Conservation (phyloP, 2,888 invertebrate species). For the Zootermopsis nevadensis region DNA sequence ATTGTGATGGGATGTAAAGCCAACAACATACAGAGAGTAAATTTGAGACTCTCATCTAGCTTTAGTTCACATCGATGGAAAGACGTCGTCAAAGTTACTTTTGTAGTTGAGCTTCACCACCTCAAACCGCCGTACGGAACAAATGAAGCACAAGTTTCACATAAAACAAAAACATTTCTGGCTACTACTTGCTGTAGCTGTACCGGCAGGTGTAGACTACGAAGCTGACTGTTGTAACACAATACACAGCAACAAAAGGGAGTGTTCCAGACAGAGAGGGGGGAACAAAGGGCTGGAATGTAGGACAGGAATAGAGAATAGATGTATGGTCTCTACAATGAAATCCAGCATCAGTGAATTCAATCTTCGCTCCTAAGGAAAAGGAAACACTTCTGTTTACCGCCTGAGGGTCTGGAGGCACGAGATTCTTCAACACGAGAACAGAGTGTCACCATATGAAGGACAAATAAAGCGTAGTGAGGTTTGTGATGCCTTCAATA, state of each 20-base stretch:
- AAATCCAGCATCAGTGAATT: constrained; percentile 9
- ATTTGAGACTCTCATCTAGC: constrained; percentile 29
- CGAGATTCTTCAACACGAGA: no score
- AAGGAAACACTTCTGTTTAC: constrained; percentile 2
- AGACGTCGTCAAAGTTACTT: constrained; percentile 31
- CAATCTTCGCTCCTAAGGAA: constrained; percentile 9
- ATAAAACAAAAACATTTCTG: not conserved
- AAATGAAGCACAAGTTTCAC: constrained; percentile 13
- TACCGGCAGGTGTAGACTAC: not conserved
- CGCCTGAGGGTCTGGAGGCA: not conserved
- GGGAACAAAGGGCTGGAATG: constrained; percentile 20
- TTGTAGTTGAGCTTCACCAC: not conserved
- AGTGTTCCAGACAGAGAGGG: not conserved
- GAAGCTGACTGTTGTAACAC: constrained; percentile 17
- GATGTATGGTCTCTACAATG: not conserved
- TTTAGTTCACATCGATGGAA: constrained; percentile 21
- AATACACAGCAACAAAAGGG: constrained; percentile 29
- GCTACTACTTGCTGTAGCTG: not conserved
- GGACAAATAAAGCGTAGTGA: no score
- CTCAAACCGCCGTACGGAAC: not conserved
- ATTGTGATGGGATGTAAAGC: no score
- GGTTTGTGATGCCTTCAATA: no score
- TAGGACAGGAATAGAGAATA: constrained; percentile 20
- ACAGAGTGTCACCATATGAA: no score
- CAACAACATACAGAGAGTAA: not conserved